Percentiles rank a stretch among this genome's conserved stretches.
phyloP scores from a whole-genome alignment of 2,888 invertebrate genomes.

The Ramazzottius varieornatus region DNA sequence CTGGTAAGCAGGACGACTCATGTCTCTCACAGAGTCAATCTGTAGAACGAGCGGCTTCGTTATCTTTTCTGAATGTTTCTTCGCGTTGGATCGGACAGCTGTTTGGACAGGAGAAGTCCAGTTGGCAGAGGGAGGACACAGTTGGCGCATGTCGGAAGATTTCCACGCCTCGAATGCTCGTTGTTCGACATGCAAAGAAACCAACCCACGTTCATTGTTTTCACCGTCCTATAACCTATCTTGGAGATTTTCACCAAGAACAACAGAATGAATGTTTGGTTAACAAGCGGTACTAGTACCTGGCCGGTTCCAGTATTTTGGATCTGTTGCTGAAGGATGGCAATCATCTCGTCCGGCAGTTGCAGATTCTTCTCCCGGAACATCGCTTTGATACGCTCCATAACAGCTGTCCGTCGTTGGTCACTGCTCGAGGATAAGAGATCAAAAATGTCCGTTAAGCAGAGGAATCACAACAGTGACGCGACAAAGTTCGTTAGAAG shows the following conservation, averaged over 20 bases:
- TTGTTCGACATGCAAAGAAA: not conserved
- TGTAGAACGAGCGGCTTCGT: not conserved
- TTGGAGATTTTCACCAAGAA: not conserved
- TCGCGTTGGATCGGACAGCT: too few species aligned
- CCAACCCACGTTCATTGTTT: not conserved
- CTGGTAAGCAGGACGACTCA: conserved; percentile 34
- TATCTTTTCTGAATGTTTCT: too few species aligned
- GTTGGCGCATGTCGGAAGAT: not conserved
- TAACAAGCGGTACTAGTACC: too few species aligned
- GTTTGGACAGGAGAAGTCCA: too few species aligned
- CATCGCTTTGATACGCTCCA: not conserved
- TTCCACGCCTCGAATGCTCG: not conserved
- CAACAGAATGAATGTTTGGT: too few species aligned
- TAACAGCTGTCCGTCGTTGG: too few species aligned
- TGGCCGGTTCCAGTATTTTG: not conserved
- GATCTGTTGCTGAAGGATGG: not conserved
- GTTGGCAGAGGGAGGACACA: too few species aligned
- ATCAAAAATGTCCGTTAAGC: too few species aligned
- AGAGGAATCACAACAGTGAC: too few species aligned
- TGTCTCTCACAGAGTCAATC: conserved; percentile 30
- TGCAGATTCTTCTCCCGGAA: not conserved
- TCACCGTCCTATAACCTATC: not conserved
- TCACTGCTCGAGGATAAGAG: too few species aligned
- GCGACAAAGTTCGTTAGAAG: too few species aligned
- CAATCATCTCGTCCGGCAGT: not conserved